phyloP scores from a whole-genome alignment of 1,140 invertebrate species.

The Drosophila biarmipes region DNA sequence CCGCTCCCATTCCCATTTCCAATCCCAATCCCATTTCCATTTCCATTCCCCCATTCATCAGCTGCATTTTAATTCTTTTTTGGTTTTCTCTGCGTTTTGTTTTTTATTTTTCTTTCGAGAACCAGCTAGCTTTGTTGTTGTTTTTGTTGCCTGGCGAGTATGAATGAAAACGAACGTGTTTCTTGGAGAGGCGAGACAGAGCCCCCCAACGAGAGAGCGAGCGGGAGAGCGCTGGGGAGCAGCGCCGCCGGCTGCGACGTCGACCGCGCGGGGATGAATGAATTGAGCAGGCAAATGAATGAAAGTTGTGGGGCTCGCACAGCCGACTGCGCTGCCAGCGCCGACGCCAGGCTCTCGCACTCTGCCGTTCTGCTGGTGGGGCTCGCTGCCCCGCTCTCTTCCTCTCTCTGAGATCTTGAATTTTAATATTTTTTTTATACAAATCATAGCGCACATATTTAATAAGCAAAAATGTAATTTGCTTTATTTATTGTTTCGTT shows the following conservation, averaged over 20 bases:
- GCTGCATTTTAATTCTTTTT: conserved; percentile 66
- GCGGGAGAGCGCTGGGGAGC: conserved; percentile 18
- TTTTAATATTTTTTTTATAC: conserved; percentile 31
- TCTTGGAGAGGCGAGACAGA: conserved; percentile 41
- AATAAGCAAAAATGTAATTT: conserved; percentile 69
- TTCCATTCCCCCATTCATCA: conserved; percentile 71
- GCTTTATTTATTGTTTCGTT: conserved; percentile 53
- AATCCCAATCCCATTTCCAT: conserved; percentile 29
- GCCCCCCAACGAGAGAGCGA: conserved; percentile 20
- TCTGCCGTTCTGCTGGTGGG: conserved; percentile 3
- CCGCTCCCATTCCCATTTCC: conserved; percentile 31
- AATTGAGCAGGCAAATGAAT: conserved; percentile 72
- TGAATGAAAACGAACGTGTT: conserved; percentile 82
- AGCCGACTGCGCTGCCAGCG: conserved; percentile 12
- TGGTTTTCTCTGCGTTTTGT: conserved; percentile 38
- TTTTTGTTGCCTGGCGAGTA: conserved; percentile 59
- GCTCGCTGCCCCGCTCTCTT: background rate
- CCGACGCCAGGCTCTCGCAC: conserved; percentile 17
- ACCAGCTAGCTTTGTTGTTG: conserved; percentile 56
- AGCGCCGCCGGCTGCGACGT: conserved; percentile 26
- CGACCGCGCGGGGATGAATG: conserved; percentile 56
- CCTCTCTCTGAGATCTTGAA: conserved; percentile 10
- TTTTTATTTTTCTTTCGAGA: conserved; percentile 23
- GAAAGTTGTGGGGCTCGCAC: conserved; percentile 62
- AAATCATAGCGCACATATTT: conserved; percentile 57